Evolutionary conservation across 2,797 vertebrate species (phyloP), one percentile per base, ranked within the genome.

Genomic region (Sebastes baramenuke): DNA sequence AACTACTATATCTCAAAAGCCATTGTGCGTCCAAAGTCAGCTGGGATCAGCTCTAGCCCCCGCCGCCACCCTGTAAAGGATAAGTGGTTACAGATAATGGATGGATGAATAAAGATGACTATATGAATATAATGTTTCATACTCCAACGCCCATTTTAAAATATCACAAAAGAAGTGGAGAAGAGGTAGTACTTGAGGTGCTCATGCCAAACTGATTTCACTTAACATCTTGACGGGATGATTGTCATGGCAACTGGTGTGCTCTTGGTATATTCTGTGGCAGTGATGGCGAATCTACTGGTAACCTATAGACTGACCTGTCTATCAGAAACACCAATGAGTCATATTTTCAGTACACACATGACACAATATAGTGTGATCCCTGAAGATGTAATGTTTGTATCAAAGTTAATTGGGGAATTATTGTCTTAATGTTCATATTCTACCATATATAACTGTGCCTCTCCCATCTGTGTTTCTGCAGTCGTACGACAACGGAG

Each of bases 401-500:
- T 25, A 67, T 72, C 11, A 32, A 49, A 32, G 13, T 49, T 52
- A 8, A 30, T 29, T 13, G 29, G 30, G 25, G 60, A 67, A 13
- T 46, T 8, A 30, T 5, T 10, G 12, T 66, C 9, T 69, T 18
- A 10, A 46, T 56, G 7, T 42, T 46, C n/a, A 55, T 59, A 54
- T 27, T 76, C 2, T 24, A 49, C 2, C 1, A 6, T 6, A 16
- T 24, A 18, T 4, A 58, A 61, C 24, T 16, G 8, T 30, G 13
- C 3, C 18, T 49, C 54, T 36, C 4, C 3, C 59, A 1, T 70
- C 27, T 16, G 0, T 86, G 64, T 84, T 32, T 70, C 62, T 79
- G 49, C 86, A 99, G 98, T 97, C 91, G 16, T 98, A 98, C 60
- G 98, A 99, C 71, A 96, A 97, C 30, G 98, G 97, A 0, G 99